These are phyloP conservation scores for Cecropterus lyciades DNA, from an alignment of 1,140 invertebrate genomes.

Conservation along the genomic window DNA sequence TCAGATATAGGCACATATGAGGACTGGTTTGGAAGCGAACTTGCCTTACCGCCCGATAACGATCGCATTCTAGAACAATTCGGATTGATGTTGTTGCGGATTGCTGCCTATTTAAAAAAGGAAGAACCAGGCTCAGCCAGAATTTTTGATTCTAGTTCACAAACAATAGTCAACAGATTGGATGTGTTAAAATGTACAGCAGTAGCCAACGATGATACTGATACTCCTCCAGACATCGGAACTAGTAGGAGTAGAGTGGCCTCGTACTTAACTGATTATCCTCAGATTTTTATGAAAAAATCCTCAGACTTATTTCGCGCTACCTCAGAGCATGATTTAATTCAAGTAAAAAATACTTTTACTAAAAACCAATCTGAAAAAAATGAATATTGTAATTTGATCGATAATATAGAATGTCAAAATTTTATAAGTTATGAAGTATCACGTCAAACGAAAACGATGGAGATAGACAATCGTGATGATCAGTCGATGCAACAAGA, in stretches of 20 bases:
- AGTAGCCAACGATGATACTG: conserved; percentile 49
- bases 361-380: conserved; percentile 31
- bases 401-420: conserved; percentile 4
- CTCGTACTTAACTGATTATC: conserved; percentile 68
- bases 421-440: conserved; percentile 20
- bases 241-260: conserved; percentile 53
- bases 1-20: conserved; percentile 61
- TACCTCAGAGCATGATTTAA: conserved; percentile 35
- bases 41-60: conserved; percentile 61
- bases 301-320: conserved; percentile 44
- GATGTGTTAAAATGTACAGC: conserved; percentile 45
- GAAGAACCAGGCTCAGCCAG: conserved; percentile 42
- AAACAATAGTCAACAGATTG: conserved; percentile 36
- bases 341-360: conserved; percentile 34
- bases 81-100: conserved; percentile 67
- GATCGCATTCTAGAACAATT: conserved; percentile 77
- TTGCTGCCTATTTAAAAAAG: conserved; percentile 58
- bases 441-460: conserved; percentile 7
- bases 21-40: conserved; percentile 66
- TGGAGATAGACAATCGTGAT: conserved; percentile 3
- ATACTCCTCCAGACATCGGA: conserved; percentile 56
- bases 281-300: conserved; percentile 73
- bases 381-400: conserved; percentile 11
- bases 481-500: background rate
- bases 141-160: conserved; percentile 42